A percentile compares a stretch with the other conserved stretches of the same genome.
Conservation (phyloP, 2,113 vertebrate genomes). For the Micronisus gabar region DNA sequence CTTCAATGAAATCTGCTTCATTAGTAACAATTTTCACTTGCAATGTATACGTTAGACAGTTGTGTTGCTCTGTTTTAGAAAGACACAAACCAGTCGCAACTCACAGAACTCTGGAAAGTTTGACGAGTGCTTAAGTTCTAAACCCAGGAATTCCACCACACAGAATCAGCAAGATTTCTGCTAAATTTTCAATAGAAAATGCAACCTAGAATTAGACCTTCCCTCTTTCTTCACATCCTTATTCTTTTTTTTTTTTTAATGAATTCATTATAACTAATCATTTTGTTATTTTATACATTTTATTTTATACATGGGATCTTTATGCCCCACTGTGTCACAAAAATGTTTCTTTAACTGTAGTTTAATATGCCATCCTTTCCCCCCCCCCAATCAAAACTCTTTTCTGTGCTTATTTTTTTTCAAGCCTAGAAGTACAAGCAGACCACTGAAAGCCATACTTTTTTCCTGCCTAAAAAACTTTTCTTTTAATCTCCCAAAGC, state of each 20-base stretch:
- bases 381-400: not conserved
- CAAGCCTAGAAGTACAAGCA: not conserved
- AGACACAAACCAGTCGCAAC: not conserved
- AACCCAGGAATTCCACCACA: not conserved
- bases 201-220: not conserved
- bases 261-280: not conserved
- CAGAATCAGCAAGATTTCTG: not conserved
- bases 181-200: not conserved
- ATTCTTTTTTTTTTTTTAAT: not conserved
- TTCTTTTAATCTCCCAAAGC: not conserved
- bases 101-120: not conserved
- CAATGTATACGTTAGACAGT: not conserved
- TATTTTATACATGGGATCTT: not conserved
- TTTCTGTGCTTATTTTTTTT: not conserved
- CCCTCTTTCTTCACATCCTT: not conserved
- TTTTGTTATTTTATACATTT: not conserved
- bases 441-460: not conserved
- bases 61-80: not conserved
- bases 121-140: not conserved
- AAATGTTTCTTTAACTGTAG: not conserved
- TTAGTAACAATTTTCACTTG: not conserved
- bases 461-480: not conserved
- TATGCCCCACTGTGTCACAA: not conserved
- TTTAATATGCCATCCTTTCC: not conserved
- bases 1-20: not conserved